These are phyloP conservation scores for Cynocephalus volans DNA, from an alignment of 2,113 vertebrate species.

Conservation along the genomic window DNA sequence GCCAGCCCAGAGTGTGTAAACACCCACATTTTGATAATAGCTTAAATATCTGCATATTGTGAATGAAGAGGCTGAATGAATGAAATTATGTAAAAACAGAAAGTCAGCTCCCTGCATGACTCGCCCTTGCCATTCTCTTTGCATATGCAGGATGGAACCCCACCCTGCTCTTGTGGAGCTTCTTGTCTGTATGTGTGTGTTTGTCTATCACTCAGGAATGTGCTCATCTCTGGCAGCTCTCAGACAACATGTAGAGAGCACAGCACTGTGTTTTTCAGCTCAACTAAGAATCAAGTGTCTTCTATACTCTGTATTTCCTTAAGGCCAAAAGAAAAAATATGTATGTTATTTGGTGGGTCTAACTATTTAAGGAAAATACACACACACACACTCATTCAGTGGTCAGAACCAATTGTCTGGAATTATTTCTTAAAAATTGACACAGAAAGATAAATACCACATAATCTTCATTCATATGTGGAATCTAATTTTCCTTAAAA, in stretches of 20 bases:
- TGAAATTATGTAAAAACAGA: background rate
- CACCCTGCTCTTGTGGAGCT: background rate
- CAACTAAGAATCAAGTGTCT: background rate
- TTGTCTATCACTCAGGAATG: background rate
- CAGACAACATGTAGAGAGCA: background rate
- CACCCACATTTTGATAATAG: constrained; percentile 73
- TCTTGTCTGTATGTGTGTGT: background rate
- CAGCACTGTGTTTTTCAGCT: background rate
- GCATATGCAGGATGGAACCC: background rate
- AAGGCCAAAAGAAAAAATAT: background rate
- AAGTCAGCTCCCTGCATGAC: background rate
- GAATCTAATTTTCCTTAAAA: no score
- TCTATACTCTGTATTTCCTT: background rate
- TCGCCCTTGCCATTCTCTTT: background rate
- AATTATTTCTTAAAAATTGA: background rate
- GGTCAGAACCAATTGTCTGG: background rate
- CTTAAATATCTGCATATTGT: constrained; percentile 72
- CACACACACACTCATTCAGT: background rate
- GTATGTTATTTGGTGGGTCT: background rate
- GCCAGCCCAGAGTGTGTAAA: constrained; percentile 47
- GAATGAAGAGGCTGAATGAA: constrained; percentile 49
- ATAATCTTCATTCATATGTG: no score
- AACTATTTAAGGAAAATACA: background rate
- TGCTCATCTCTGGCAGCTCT: background rate
- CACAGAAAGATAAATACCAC: no score